Percentiles rank a stretch among this genome's conserved stretches.
Conservation (phyloP, 2,888 invertebrate genomes). For the Drosophila nr. medialis region DNA sequence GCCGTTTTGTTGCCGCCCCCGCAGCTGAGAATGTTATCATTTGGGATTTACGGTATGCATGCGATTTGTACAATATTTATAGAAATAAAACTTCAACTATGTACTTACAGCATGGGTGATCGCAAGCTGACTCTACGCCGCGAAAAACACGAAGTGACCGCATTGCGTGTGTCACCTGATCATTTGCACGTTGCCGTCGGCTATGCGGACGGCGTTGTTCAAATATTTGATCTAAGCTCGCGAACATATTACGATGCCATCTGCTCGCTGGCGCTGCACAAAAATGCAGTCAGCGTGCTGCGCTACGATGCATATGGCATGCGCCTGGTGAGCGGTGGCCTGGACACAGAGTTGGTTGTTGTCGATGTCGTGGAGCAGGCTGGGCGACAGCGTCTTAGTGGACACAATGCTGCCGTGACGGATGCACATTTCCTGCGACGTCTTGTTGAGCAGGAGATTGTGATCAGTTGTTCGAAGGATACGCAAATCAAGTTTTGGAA, state of each 20-base stretch:
- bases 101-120: slow-evolving; percentile 81
- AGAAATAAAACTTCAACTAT: not conserved
- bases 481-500: slow-evolving; percentile 99
- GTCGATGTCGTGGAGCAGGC: slow-evolving; percentile 97
- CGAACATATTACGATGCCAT: slow-evolving; percentile 86
- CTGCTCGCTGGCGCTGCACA: slow-evolving; percentile 92
- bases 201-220: slow-evolving; percentile 94
- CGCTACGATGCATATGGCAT: slow-evolving; percentile 94
- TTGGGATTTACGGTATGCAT: slow-evolving; percentile 95
- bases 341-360: slow-evolving; percentile 97
- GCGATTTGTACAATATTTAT: not conserved
- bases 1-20: slow-evolving; percentile 94
- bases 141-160: slow-evolving; percentile 92
- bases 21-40: slow-evolving; percentile 97
- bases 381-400: slow-evolving; percentile 94
- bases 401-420: slow-evolving; percentile 96
- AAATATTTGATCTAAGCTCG: slow-evolving; percentile 91
- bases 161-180: slow-evolving; percentile 90
- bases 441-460: slow-evolving; percentile 84
- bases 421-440: slow-evolving; percentile 90
- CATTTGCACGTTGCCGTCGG: slow-evolving; percentile 94
- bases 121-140: slow-evolving; percentile 92
- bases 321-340: slow-evolving; percentile 92
- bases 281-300: slow-evolving; percentile 92
- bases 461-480: slow-evolving; percentile 95